Evolutionary conservation across 1,140 invertebrate species (phyloP), one percentile per base, ranked within the genome.

Genomic region (Papilio aristodemus): DNA sequence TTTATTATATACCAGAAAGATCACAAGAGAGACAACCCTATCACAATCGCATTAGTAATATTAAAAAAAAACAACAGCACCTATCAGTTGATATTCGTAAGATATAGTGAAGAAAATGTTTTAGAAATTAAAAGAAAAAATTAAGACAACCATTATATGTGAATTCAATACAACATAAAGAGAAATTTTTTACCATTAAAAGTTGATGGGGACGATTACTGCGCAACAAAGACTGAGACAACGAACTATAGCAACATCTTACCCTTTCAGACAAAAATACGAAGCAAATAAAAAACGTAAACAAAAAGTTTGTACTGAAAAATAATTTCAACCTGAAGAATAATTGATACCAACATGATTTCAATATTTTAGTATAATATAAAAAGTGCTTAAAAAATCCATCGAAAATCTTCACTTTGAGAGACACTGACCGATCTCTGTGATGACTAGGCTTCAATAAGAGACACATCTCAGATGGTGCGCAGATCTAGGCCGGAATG

Each of bases 11-110:
- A 85, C 79, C 73, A 72, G 74, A 85, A 75, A 81, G 80, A 80
- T 75, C 76, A 81, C 78, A 84, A 90, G 83, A 90, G 82, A 87
- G 83, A 84, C 80, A 77, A 80, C 71, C 72, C 78, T 87, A 88
- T 90, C 86, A 88, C 86, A 88, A 82, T 81, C 72, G 80, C 75
- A 75, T 84, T 80, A 84, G 82, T 86, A 83, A 86, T 77, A 87
- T 85, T 88, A 85, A 82, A 83, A 66, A 89, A 88, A 89, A 83
- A 85, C 79, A 87, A 86, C 86, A 90, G 87, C 88, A 89, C 88
- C 88, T 90, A 87, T 85, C 73, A 77, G 82, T 87, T 85, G 84
- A 87, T 86, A 87, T 86, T 84, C 79, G 85, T 79, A 84, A 83
- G 82, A 84, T 84, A 81, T 79, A 82, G 62, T 77, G 78, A 86